phyloP scores from a whole-genome alignment of 2,888 invertebrate genomes.

The Ectemnius cavifrons region DNA sequence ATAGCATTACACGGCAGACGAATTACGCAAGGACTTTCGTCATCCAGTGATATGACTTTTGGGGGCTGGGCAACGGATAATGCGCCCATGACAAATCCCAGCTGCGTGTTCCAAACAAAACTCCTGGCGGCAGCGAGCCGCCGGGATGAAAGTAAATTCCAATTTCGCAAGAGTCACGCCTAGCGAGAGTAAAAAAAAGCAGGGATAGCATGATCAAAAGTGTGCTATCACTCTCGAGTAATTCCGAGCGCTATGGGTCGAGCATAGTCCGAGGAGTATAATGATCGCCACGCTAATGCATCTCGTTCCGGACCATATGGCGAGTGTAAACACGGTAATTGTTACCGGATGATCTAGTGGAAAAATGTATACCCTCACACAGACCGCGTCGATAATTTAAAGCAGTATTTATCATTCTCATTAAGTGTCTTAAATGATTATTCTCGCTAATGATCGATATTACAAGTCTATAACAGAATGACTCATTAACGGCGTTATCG shows the following conservation, averaged over 20 bases:
- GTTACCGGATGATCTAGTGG: too few species aligned
- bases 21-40: slow-evolving; percentile 47
- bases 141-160: slow-evolving; percentile 19
- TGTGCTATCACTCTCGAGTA: not conserved
- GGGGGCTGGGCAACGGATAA: not conserved
- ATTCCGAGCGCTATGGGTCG: not conserved
- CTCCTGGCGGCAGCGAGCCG: not conserved
- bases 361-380: too few species aligned
- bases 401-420: too few species aligned
- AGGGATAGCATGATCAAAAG: not conserved
- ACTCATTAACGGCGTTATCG: too few species aligned
- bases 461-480: too few species aligned
- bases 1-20: slow-evolving; percentile 20
- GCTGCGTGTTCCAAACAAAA: not conserved
- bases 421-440: too few species aligned
- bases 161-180: slow-evolving; percentile 12
- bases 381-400: too few species aligned
- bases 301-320: too few species aligned
- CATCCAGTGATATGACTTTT: slow-evolving; percentile 28
- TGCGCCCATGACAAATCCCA: slow-evolving; percentile 9
- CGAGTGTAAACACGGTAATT: too few species aligned
- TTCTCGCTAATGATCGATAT: too few species aligned
- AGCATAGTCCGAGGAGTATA: too few species aligned
- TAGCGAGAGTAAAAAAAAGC: not conserved
- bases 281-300: too few species aligned